phyloP scores from a whole-genome alignment of 92 coral and sea anemone genomes.

The Palythoa grandis region DNA sequence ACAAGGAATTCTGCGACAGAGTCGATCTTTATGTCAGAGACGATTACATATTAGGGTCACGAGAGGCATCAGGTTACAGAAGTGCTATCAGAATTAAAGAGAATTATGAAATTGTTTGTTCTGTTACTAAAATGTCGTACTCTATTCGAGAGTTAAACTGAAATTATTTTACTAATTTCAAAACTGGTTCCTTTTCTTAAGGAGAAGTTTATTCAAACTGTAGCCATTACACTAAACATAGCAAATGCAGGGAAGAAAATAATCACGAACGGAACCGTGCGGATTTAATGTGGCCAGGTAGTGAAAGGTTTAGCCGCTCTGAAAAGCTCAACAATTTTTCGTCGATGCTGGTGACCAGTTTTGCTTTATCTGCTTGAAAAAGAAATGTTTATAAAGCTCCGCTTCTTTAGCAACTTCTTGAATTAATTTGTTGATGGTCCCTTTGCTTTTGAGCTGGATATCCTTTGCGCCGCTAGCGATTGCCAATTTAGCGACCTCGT shows the following conservation, averaged over 20 bases:
- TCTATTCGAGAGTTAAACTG: conserved; percentile 16
- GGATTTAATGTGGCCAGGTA: background rate
- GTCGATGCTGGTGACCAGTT: conserved; percentile 23
- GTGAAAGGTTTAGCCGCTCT: conserved; percentile 31
- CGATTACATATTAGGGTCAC: background rate
- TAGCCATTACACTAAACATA: conserved; percentile 16
- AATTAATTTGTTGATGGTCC: conserved; percentile 30
- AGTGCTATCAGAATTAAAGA: background rate
- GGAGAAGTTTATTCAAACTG: conserved; percentile 19
- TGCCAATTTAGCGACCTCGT: conserved; percentile 21
- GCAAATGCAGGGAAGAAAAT: conserved; percentile 17
- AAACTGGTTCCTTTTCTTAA: conserved; percentile 1
- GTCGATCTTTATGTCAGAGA: background rate
- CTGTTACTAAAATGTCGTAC: conserved; percentile 4
- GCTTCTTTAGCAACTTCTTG: conserved; percentile 27
- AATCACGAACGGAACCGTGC: conserved; percentile 20
- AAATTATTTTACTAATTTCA: conserved; percentile 27
- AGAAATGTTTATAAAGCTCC: conserved; percentile 33
- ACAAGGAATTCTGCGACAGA: conserved; percentile 10
- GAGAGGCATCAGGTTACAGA: conserved; percentile 1
- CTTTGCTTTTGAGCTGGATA: conserved; percentile 35
- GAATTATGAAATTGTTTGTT: background rate
- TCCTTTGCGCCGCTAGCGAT: conserved; percentile 29
- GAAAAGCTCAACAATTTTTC: background rate
- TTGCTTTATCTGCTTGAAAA: conserved; percentile 30